Base-by-base conservation (phyloP, 1,140 invertebrate genomes). In the Drosophila truncata region DNA sequence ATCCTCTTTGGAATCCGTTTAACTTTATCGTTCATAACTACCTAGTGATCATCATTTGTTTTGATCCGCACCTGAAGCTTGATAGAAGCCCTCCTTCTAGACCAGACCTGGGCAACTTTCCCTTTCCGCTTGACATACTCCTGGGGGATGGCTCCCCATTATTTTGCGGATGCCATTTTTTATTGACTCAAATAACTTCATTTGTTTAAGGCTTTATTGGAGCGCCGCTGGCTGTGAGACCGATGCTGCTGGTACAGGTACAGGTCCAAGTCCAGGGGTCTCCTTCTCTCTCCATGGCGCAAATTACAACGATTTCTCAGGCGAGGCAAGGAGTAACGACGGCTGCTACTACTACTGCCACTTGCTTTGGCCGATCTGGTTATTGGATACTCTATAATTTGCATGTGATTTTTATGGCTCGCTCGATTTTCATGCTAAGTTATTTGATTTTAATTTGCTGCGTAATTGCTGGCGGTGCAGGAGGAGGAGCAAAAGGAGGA, bases 371-470 rank as follows among this genome's bases (percentile, higher is more conserved):
- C 42, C 47, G 29, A 60, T 27, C 49, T 55, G 79, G 54, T 78
- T 66, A 76, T 71, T 70, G 64, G 60, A 60, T 64, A 71, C 83
- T 76, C 80, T 91, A 91, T 91, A 91, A 91, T 91, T 91, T 91
- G 87, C 88, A 91, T 91, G 88, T 84, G 88, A 87, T 91, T 91
- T 91, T 91, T 91, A 91, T 85, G 81, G 70, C 70, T 75, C 60
- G 55, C 66, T 77, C 84, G 76, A 87, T 91, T 91, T 91, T 76
- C 67, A 75, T 80, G 67, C 64, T 91, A 91, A 91, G 71, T 91
- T 91, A 91, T 91, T 91, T 91, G 88, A 91, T 91, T 91, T 91
- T 91, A 91, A 91, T 91, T 91, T 91, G 88, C 88, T 82, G 83
- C 80, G 76, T 91, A 91, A 91, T 91, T 91, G 88, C 57, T 55